phyloP scores from a whole-genome alignment of 2,888 invertebrate genomes.

The Lepidonotus clava region DNA sequence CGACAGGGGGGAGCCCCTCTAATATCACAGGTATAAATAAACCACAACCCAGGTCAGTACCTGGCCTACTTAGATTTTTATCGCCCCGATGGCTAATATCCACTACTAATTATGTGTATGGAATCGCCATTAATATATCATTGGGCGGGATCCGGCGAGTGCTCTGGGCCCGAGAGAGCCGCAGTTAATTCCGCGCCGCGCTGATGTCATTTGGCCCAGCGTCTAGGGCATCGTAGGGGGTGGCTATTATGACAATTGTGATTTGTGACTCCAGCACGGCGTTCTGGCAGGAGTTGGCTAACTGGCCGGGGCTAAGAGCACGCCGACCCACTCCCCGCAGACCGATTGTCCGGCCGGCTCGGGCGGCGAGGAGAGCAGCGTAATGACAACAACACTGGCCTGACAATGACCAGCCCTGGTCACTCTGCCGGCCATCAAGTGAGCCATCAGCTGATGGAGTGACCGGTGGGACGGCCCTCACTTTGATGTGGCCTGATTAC shows the following conservation, averaged over 20 bases:
- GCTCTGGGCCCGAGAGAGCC: neutral
- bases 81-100: neutral
- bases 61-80: constrained; percentile 43
- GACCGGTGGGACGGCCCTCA: neutral
- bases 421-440: constrained; percentile 50
- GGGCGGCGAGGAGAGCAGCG: neutral
- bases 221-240: constrained; percentile 37
- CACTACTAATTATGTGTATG: constrained; percentile 36
- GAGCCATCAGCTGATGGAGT: constrained; percentile 37
- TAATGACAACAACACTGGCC: constrained; percentile 49
- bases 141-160: neutral
- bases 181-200: constrained; percentile 15
- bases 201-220: constrained; percentile 34
- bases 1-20: constrained; percentile 3
- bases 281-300: constrained; percentile 20
- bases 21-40: constrained; percentile 40
- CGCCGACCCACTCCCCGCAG: neutral
- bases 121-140: constrained; percentile 48
- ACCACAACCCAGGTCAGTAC: neutral
- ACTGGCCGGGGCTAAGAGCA: constrained; percentile 14
- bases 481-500: constrained; percentile 42
- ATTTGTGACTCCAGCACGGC: constrained; percentile 6
- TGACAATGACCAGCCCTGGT: constrained; percentile 47
- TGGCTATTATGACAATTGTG: constrained; percentile 53
- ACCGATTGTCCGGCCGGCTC: constrained; percentile 28